Percentiles rank a stretch among this genome's conserved stretches.
Evolutionary conservation across 2,888 invertebrate genomes (phyloP).

Genomic region (Ochropleura leucogaster): DNA sequence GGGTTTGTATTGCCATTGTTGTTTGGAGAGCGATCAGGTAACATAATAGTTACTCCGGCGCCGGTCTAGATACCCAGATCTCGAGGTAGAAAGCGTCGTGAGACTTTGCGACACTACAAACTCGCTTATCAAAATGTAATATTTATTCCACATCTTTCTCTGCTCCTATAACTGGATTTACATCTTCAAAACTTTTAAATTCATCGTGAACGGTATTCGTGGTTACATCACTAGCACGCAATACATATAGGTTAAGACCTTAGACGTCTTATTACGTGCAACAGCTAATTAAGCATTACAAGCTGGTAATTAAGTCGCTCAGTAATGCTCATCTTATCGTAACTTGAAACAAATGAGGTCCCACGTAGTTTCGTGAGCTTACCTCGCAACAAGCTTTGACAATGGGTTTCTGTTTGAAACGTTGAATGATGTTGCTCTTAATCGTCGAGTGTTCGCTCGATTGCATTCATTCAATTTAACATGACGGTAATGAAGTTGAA

Average conservation of each 20-base stretch:
- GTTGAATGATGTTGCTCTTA: slow-evolving; percentile 68
- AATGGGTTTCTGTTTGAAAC: slow-evolving; percentile 70
- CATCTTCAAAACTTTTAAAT: not conserved
- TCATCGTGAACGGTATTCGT: slow-evolving; percentile 15
- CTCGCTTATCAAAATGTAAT: slow-evolving; percentile 53
- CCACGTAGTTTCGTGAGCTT: slow-evolving; percentile 72
- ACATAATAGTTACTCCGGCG: slow-evolving; percentile 76
- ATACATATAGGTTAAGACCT: slow-evolving; percentile 37
- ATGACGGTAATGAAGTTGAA: slow-evolving; percentile 44
- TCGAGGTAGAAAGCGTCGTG: slow-evolving; percentile 75
- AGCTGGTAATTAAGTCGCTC: slow-evolving; percentile 48
- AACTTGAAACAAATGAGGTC: slow-evolving; percentile 64
- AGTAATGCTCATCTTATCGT: slow-evolving; percentile 59
- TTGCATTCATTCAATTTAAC: slow-evolving; percentile 57
- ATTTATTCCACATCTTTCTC: slow-evolving; percentile 27
- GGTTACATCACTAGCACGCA: slow-evolving; percentile 26
- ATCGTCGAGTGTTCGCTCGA: slow-evolving; percentile 76
- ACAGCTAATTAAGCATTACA: slow-evolving; percentile 38
- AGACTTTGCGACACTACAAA: slow-evolving; percentile 63
- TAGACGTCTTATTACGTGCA: slow-evolving; percentile 29
- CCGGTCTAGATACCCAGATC: slow-evolving; percentile 85
- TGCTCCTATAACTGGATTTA: not conserved
- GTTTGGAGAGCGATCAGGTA: slow-evolving; percentile 69
- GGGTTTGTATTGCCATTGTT: slow-evolving; percentile 75
- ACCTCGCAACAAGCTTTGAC: slow-evolving; percentile 69